phyloP scores from a whole-genome alignment of 1,140 invertebrate species.

The Sitodiplosis mosellana region DNA sequence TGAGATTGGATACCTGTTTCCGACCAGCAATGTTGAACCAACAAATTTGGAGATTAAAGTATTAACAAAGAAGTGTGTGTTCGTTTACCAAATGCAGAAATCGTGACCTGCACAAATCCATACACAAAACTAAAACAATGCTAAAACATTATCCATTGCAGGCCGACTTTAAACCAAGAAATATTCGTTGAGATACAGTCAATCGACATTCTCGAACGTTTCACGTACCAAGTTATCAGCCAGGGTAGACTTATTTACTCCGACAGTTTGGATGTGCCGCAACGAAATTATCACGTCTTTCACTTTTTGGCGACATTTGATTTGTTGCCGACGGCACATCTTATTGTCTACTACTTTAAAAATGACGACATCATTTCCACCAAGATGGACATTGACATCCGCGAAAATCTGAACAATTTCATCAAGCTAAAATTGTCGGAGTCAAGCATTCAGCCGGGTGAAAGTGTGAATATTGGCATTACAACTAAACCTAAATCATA shows the following conservation, averaged over 20 bases:
- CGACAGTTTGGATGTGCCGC: background rate
- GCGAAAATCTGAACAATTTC: slow-evolving; percentile 57
- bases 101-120: no score
- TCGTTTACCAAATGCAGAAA: no score
- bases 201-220: background rate
- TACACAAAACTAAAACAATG: no score
- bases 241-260: background rate
- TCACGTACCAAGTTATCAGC: background rate
- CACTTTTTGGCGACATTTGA: slow-evolving; percentile 48
- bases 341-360: slow-evolving; percentile 55
- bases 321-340: slow-evolving; percentile 63
- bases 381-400: slow-evolving; percentile 53
- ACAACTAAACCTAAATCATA: slow-evolving; percentile 66
- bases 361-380: slow-evolving; percentile 64
- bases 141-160: no score
- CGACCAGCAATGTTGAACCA: no score
- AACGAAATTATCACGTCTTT: slow-evolving; percentile 15
- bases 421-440: background rate
- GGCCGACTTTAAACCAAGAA: no score
- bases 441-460: slow-evolving; percentile 34
- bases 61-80: no score
- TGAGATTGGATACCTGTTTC: no score
- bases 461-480: slow-evolving; percentile 48
- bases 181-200: no score
- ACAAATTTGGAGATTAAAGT: no score